These are phyloP conservation scores for Ectemnius lituratus DNA, from an alignment of 2,888 invertebrate species.

Conservation along the genomic window DNA sequence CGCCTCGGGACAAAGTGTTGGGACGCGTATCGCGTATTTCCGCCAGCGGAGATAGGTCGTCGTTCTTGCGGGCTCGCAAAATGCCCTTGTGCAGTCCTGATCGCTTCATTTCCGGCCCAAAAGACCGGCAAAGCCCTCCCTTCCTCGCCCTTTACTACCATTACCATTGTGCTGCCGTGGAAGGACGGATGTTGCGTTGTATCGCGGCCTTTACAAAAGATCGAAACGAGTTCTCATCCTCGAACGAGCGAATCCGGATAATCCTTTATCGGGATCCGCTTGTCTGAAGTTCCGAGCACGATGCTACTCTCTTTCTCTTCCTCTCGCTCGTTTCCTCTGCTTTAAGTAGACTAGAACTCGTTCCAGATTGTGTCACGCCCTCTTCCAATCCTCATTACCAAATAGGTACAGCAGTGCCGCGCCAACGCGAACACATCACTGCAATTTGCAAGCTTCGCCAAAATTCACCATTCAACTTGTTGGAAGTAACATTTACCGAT, in stretches of 20 bases:
- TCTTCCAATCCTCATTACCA: not conserved
- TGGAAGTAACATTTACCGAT: slow-evolving; percentile 14
- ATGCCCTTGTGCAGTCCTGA: slow-evolving; percentile 27
- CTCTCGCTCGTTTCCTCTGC: no score
- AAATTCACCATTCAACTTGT: not conserved
- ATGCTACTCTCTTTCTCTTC: not conserved
- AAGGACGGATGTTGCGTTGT: slow-evolving; percentile 41
- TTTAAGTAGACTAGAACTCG: no score
- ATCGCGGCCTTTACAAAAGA: slow-evolving; percentile 31
- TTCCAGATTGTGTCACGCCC: no score
- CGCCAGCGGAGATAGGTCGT: slow-evolving; percentile 37
- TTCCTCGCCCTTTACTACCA: slow-evolving; percentile 35
- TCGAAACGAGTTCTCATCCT: slow-evolving; percentile 38
- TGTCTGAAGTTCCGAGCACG: slow-evolving; percentile 3
- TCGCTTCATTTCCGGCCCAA: slow-evolving; percentile 59
- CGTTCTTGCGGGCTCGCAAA: slow-evolving; percentile 2
- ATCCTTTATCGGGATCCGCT: slow-evolving; percentile 33
- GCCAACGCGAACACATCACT: no score
- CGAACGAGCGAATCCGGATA: slow-evolving; percentile 44
- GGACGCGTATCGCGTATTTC: slow-evolving; percentile 42
- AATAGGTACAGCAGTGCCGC: no score
- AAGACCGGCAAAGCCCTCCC: slow-evolving; percentile 46
- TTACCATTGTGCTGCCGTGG: slow-evolving; percentile 51
- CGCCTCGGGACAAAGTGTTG: slow-evolving; percentile 32
- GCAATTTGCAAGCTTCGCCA: no score